phyloP scores from a whole-genome alignment of 2,797 vertebrate species.

The Fistularia commersonii region DNA sequence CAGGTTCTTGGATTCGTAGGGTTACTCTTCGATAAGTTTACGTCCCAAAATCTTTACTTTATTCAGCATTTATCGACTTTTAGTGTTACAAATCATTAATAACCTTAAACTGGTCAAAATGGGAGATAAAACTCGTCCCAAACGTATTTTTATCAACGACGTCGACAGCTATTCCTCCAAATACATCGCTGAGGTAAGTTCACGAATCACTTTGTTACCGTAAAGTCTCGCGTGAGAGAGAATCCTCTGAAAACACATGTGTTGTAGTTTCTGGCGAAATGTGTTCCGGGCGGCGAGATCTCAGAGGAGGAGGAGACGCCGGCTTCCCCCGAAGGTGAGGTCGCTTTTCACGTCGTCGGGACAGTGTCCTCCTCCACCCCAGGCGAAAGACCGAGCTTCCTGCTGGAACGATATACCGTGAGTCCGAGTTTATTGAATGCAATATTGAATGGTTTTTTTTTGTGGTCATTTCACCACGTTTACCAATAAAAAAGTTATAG shows the following conservation, averaged over 20 bases:
- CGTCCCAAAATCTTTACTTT: neutral
- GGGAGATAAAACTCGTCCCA: constrained; percentile 53
- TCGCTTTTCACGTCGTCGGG: constrained; percentile 82
- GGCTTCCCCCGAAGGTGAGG: fast-evolving
- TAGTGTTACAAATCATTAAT: neutral
- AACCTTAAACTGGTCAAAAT: constrained; percentile 34
- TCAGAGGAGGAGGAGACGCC: constrained; percentile 49
- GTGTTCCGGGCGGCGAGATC: constrained; percentile 51
- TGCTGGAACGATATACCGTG: constrained; percentile 76
- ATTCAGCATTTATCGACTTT: too few species aligned
- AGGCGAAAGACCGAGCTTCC: constrained; percentile 47
- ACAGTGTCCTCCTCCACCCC: constrained; percentile 62
- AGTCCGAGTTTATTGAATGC: constrained; percentile 37
- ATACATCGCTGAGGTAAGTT: constrained; percentile 58
- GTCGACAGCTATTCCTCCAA: constrained; percentile 83
- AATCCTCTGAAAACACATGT: too few species aligned
- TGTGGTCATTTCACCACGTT: too few species aligned
- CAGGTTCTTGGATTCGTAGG: too few species aligned
- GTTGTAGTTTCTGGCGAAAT: constrained; percentile 79
- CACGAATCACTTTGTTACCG: neutral
- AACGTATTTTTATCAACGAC: constrained; percentile 83
- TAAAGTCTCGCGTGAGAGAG: too few species aligned
- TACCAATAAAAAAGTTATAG: too few species aligned
- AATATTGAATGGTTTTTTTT: neutral
- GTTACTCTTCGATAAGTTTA: too few species aligned